Percentiles rank a stretch among this genome's conserved stretches.
phyloP scores from a whole-genome alignment of 2,797 vertebrate species.

The Apodemus agrarius region DNA sequence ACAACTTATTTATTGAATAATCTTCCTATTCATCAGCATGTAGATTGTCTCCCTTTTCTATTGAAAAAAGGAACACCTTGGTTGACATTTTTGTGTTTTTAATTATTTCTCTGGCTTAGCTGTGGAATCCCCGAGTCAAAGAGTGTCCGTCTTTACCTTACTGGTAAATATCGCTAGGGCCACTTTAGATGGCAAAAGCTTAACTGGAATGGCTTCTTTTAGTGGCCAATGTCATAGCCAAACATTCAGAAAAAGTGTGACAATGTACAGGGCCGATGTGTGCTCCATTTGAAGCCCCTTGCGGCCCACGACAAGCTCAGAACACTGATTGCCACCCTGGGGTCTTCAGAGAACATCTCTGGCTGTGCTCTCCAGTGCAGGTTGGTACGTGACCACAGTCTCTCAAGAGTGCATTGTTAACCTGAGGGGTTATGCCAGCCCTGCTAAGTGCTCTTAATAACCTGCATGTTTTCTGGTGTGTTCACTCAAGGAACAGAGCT shows the following conservation, averaged over 20 bases:
- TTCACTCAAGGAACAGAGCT: conserved; percentile 57
- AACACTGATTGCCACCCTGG: neutral
- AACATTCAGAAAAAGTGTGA: neutral
- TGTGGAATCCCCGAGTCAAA: conserved; percentile 29
- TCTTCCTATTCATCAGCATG: conserved; percentile 22
- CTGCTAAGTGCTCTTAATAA: conserved; percentile 66
- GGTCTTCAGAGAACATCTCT: neutral
- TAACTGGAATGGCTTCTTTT: neutral
- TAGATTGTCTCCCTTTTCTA: conserved; percentile 25
- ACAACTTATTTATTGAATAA: conserved; percentile 47
- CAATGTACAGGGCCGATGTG: neutral
- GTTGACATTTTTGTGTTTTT: conserved; percentile 51
- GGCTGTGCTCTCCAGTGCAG: conserved; percentile 23
- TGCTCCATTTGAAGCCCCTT: neutral
- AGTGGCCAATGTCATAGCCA: neutral
- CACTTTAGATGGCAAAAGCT: neutral
- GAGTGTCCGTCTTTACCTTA: neutral
- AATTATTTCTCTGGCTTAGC: conserved; percentile 27
- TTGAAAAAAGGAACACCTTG: neutral
- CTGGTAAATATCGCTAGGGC: conserved; percentile 8
- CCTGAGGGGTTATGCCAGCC: conserved; percentile 25
- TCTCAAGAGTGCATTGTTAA: conserved; percentile 63
- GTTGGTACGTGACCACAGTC: conserved; percentile 47
- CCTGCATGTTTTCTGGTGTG: conserved; percentile 62
- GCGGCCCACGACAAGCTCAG: neutral